Conservation (phyloP, 2,888 invertebrate species). For the Dioctria rufipes region DNA sequence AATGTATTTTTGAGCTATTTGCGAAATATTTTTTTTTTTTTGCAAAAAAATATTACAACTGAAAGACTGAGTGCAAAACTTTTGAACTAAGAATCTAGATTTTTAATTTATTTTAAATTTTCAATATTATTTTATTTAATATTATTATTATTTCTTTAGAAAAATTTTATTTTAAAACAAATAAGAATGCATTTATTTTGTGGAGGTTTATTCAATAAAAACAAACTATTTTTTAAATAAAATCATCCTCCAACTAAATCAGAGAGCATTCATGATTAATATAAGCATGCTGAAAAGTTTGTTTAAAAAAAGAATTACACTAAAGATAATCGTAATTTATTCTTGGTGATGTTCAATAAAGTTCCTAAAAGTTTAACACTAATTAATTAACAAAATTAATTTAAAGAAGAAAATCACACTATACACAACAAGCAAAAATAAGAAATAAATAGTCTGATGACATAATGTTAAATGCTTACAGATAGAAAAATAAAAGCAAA, state of each 20-base stretch:
- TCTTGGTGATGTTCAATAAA: slow-evolving; percentile 63
- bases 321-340: slow-evolving; percentile 50
- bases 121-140: background rate
- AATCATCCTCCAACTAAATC: background rate
- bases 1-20: background rate
- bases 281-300: slow-evolving; percentile 34
- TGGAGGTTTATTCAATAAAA: background rate
- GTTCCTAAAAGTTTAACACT: slow-evolving; percentile 61
- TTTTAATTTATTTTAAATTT: slow-evolving; percentile 19
- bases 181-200: background rate
- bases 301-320: slow-evolving; percentile 32
- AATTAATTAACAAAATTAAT: slow-evolving; percentile 48
- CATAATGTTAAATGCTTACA: slow-evolving; percentile 19
- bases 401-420: slow-evolving; percentile 45
- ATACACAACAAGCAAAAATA: slow-evolving; percentile 27
- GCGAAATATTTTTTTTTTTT: background rate
- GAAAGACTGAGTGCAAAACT: slow-evolving; percentile 74
- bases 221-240: background rate
- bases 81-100: slow-evolving; percentile 57
- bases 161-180: background rate
- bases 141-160: slow-evolving; percentile 19
- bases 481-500: background rate
- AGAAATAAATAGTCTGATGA: slow-evolving; percentile 28
- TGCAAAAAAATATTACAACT: slow-evolving; percentile 63
- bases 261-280: background rate